Evolutionary conservation across 1,140 invertebrate species (phyloP), one percentile per base, ranked within the genome.

Genomic region (Microplitis mediator): DNA sequence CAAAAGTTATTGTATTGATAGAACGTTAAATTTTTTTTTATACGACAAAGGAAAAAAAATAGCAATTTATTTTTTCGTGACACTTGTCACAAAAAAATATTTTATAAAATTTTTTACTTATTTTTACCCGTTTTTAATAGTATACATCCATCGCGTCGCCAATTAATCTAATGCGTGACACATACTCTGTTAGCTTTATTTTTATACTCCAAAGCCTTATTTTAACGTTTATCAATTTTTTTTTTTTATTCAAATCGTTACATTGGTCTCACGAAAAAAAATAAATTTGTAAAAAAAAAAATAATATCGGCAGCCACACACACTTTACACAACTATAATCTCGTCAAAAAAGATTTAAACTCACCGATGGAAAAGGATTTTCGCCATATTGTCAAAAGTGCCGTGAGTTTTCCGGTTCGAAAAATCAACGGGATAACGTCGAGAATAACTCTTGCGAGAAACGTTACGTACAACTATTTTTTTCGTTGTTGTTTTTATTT

Each of bases 321-420:
- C 9, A 58, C 23, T 6, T 58, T 23, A 58, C 23, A 58, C 23
- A 58, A 9, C 23, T 23, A 58, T 58, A 58, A 58, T 58, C 56
- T 58, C 23, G 56, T 58, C 56, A 58, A 58, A 45, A 23, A 58
- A 58, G 23, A 16, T 31, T 58, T 58, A 16, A 23, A 58, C 56
- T 58, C 56, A 58, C 8, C 16, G 56, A 31, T 58, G 23, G 56
- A 58, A 58, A 58, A 58, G 56, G 56, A 58, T 58, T 58, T 58
- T 58, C 8, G 39, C 31, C 23, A 58, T 58, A 58, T 58, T 35
- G 66, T 68, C 51, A 34, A 52, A 50, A 31, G 31, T 61, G 31
- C 16, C 60, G 39, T 61, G 51, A 65, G 39, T 64, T 71, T 71
- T 71, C 70, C 70, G 62, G 62, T 71, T 71, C 70, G 70, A 71